Evolutionary conservation across 1,140 invertebrate species (phyloP).

Genomic region (Reticulitermes speratus): DNA sequence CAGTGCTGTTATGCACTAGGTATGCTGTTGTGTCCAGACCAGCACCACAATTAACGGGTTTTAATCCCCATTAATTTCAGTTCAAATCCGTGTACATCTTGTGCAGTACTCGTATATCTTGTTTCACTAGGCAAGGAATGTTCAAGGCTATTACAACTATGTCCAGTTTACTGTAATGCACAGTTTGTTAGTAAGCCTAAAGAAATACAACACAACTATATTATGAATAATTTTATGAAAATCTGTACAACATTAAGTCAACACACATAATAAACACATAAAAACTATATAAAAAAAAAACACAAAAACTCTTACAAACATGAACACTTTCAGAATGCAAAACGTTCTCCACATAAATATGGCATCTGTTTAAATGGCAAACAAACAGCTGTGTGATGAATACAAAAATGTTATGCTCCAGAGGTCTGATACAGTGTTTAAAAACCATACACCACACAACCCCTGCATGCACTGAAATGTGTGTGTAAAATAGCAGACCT

Average conservation of each 20-base stretch:
- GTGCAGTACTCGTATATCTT: too few species aligned
- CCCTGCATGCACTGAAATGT: background rate
- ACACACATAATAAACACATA: background rate
- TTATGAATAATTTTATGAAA: constrained; percentile 8
- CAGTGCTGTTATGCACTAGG: too few species aligned
- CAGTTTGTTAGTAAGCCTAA: too few species aligned
- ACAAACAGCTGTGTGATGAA: background rate
- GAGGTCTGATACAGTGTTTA: background rate
- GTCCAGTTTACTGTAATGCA: too few species aligned
- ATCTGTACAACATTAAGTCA: background rate
- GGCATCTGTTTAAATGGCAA: constrained; percentile 3
- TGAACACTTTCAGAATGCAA: background rate
- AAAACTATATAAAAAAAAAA: background rate
- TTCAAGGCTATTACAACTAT: too few species aligned
- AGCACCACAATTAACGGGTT: too few species aligned
- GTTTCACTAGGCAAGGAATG: too few species aligned
- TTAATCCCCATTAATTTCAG: too few species aligned
- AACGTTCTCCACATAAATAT: background rate
- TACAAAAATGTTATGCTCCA: background rate
- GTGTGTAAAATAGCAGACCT: background rate
- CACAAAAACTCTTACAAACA: background rate
- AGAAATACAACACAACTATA: background rate
- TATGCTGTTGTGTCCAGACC: too few species aligned
- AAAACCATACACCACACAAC: background rate
- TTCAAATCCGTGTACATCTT: too few species aligned